Evolutionary conservation across 2,888 invertebrate genomes (phyloP).

Genomic region (Brachycybe producta): DNA sequence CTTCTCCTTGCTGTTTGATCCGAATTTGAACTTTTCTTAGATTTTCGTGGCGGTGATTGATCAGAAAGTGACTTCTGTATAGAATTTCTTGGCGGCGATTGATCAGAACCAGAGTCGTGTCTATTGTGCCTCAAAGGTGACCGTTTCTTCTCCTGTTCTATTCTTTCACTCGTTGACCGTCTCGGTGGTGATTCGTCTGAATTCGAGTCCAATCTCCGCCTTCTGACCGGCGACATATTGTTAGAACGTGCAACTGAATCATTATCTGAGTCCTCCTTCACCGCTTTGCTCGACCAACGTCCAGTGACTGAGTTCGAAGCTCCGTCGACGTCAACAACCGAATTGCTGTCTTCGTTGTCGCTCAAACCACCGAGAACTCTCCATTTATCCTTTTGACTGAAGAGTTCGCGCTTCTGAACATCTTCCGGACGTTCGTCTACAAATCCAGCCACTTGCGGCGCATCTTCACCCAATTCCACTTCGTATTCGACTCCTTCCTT

Average conservation of each 20-base stretch:
- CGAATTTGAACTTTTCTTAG: neutral
- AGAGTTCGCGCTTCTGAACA: slow-evolving; percentile 31
- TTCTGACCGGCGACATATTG: slow-evolving; percentile 18
- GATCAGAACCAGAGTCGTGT: slow-evolving; percentile 27
- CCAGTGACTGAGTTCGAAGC: neutral
- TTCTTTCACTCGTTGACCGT: slow-evolving; percentile 29
- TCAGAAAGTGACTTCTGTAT: slow-evolving; percentile 6
- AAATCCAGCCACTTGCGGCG: slow-evolving; percentile 75
- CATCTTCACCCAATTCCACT: slow-evolving; percentile 65
- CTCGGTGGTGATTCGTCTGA: slow-evolving; percentile 31
- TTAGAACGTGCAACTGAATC: slow-evolving; percentile 16
- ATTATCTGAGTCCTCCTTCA: neutral
- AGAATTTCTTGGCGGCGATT: slow-evolving; percentile 27
- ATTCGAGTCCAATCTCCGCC: slow-evolving; percentile 27
- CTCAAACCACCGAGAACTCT: neutral
- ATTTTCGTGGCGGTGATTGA: neutral
- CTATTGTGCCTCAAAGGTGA: slow-evolving; percentile 20
- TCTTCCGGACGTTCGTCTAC: slow-evolving; percentile 67
- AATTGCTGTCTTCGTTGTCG: slow-evolving; percentile 22
- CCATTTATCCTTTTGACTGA: slow-evolving; percentile 26
- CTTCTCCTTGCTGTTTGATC: neutral
- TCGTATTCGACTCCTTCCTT: slow-evolving; percentile 53
- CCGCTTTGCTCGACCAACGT: neutral
- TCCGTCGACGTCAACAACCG: neutral
- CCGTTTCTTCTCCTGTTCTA: slow-evolving; percentile 6